A percentile compares a stretch with the other conserved stretches of the same genome.
Evolutionary conservation across 2,797 vertebrate species (phyloP).

Genomic region (Sciaenops ocellatus): DNA sequence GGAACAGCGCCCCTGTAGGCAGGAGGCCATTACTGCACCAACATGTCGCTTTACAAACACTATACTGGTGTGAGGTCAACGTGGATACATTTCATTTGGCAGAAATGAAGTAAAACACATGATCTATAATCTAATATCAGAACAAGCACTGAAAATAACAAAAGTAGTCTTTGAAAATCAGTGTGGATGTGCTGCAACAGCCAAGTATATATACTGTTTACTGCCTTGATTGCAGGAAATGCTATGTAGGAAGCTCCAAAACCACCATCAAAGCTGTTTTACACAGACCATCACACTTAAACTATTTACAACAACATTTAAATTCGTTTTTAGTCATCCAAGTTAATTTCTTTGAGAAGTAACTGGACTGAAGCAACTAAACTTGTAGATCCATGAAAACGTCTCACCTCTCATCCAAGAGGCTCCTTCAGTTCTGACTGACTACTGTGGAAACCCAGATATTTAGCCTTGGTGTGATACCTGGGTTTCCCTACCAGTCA

Average conservation of each 20-base stretch:
- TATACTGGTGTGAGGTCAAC: not conserved
- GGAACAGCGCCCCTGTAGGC: constrained; percentile 44
- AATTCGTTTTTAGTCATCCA: too few relatives aligned
- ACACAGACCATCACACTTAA: not conserved
- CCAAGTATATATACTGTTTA: not conserved
- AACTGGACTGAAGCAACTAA: too few relatives aligned
- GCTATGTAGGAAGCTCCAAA: not conserved
- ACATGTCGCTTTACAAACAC: too few relatives aligned
- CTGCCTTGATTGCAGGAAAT: not conserved
- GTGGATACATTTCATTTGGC: not conserved
- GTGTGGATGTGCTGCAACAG: not conserved
- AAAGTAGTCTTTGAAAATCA: not conserved
- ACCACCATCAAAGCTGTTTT: not conserved
- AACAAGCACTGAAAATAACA: not conserved
- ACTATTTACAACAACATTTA: too few relatives aligned
- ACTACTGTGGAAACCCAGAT: too few relatives aligned
- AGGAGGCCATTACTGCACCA: constrained; percentile 53
- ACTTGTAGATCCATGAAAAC: too few relatives aligned
- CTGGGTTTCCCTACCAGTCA: too few relatives aligned
- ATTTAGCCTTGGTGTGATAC: too few relatives aligned
- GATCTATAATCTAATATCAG: not conserved
- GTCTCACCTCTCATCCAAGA: too few relatives aligned
- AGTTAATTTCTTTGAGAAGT: too few relatives aligned
- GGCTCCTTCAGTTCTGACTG: too few relatives aligned
- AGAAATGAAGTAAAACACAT: not conserved